A percentile compares a stretch with the other conserved stretches of the same genome.
These are phyloP conservation scores for Eufriesea mexicana DNA, from an alignment of 1,140 invertebrate species.

Conservation along the genomic window DNA sequence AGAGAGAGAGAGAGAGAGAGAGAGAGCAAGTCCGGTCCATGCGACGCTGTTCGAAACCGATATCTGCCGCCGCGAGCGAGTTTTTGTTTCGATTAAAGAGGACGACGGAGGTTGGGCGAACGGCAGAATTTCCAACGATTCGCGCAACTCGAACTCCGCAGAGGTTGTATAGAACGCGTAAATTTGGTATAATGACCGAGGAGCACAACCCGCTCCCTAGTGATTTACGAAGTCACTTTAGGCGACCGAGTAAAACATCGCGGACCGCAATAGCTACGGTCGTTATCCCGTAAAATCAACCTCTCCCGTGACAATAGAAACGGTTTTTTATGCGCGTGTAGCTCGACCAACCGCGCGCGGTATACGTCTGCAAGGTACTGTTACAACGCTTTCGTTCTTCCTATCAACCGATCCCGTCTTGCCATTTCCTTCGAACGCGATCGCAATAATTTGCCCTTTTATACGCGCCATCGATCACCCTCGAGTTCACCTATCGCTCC, in stretches of 20 bases:
- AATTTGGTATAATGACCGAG: slow-evolving; percentile 66
- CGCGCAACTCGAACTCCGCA: slow-evolving; percentile 23
- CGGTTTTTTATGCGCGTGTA: not conserved
- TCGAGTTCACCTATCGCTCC: not conserved
- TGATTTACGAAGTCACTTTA: slow-evolving; percentile 70
- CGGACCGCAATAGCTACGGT: slow-evolving; percentile 58
- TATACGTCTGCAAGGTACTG: not conserved
- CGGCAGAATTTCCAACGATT: slow-evolving; percentile 44
- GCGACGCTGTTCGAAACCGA: slow-evolving; percentile 1
- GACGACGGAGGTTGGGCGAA: slow-evolving; percentile 32
- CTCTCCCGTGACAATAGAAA: slow-evolving; percentile 41
- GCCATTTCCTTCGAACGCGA: not conserved
- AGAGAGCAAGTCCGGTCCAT: not conserved
- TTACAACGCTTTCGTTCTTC: not conserved
- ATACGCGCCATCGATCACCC: not conserved
- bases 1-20: no score
- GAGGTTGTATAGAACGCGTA: slow-evolving; percentile 54
- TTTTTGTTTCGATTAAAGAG: slow-evolving; percentile 60
- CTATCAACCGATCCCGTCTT: not conserved
- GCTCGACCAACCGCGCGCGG: no score
- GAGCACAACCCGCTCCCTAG: slow-evolving; percentile 48
- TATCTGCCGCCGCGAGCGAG: slow-evolving; percentile 11
- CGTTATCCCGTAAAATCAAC: slow-evolving; percentile 59
- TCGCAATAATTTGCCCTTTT: not conserved
- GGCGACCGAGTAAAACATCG: slow-evolving; percentile 62